Conservation (phyloP, 1,140 invertebrate species). For the Leptoteleia sp. region DNA sequence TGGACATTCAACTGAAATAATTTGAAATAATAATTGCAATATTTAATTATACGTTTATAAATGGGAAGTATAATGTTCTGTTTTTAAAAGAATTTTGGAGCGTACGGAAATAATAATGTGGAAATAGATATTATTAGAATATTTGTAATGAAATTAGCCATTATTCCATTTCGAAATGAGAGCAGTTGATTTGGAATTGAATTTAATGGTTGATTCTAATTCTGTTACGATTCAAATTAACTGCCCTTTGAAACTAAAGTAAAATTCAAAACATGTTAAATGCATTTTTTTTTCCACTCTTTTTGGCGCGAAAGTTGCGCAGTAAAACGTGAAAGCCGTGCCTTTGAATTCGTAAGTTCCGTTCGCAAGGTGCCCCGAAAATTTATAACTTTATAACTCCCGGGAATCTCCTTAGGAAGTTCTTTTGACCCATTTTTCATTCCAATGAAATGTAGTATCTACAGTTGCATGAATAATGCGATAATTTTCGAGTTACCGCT, state of each 20-base stretch:
- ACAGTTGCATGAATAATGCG: constrained; percentile 34
- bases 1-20: too few species aligned
- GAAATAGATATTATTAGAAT: too few species aligned
- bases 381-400: constrained; percentile 60
- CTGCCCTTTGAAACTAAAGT: not conserved
- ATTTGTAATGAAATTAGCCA: too few species aligned
- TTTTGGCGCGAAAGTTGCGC: constrained; percentile 16
- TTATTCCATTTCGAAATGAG: too few species aligned
- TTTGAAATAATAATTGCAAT: too few species aligned
- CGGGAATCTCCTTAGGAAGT: constrained; percentile 45
- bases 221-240: too few species aligned
- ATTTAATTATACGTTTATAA: too few species aligned
- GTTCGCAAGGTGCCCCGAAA: constrained; percentile 27
- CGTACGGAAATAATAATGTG: too few species aligned
- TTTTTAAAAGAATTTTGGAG: too few species aligned
- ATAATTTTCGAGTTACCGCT: constrained; percentile 18
- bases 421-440: constrained; percentile 55
- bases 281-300: not conserved
- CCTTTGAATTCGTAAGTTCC: constrained; percentile 41
- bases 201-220: too few species aligned
- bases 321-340: constrained; percentile 34
- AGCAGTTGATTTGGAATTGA: too few species aligned
- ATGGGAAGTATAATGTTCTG: too few species aligned
- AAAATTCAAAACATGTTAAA: not conserved
- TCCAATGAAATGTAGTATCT: constrained; percentile 42